Base-by-base conservation (phyloP, 2,113 vertebrate species). In the Perognathus longimembris region DNA sequence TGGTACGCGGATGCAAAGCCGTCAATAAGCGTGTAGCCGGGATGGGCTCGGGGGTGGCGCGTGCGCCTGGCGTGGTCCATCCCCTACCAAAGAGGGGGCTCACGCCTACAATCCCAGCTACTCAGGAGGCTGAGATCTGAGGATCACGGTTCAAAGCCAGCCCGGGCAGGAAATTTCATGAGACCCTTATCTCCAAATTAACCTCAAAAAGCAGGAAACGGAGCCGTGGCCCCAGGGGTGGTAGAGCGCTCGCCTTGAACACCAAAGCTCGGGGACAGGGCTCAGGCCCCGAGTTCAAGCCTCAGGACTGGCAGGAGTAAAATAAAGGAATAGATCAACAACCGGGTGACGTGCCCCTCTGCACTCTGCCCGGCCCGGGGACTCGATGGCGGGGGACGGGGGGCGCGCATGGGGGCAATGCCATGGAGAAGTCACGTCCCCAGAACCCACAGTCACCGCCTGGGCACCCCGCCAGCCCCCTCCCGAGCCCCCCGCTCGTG, bases 371-470 rank as follows among this genome's bases (percentile, higher is more conserved):
- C 14, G 15, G 12, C 50, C 50, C 4, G 17, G 50, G 14, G 50
- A 15, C 50, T 54, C 3, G 4, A 54, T 54, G 50, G 15, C 50
- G 11, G 17, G 11, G 50, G 15, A n/a, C n/a, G 12, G 50, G 17
- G 50, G 15, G 50, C 3, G 50, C 9, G 45, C 9, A 9, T n/a
- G 45, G 30, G 12, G 28, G 30, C 14, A 24, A 30, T 1, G 4
- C 22, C 7, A 8, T 6, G 12, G 15, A 21, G 11, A 66, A 83
- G 67, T 6, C 12, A 38, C 0, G 1, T 1, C 21, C 40, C 30
- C 76, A 2, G 40, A 24, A 69, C 20, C 22, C 1, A 3, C 28
- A 36, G 8, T 54, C 3, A 6, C 10, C 0, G 4, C 15, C 63
- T 73, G 42, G 34, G 28, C 2, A 6, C 10, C 2, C 1, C 9